These are phyloP conservation scores for Pelvicachromis taeniatus DNA, from an alignment of 2,113 vertebrate species.

Conservation along the genomic window DNA sequence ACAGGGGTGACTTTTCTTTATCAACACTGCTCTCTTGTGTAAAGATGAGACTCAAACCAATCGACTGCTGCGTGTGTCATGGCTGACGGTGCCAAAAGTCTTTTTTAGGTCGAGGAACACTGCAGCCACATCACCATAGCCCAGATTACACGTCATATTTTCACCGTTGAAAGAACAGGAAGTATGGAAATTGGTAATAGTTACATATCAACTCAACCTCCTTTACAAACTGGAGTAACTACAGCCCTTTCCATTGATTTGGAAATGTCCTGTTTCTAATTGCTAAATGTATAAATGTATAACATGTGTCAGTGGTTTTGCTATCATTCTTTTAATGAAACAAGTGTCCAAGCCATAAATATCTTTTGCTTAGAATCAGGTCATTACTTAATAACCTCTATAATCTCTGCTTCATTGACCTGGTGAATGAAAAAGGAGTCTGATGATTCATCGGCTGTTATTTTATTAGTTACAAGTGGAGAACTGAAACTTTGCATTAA, in stretches of 20 bases:
- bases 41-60: too few relatives aligned
- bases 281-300: not conserved
- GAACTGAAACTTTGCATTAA: not conserved
- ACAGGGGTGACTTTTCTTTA: too few relatives aligned
- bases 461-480: not conserved
- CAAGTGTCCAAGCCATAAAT: not conserved
- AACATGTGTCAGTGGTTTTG: not conserved
- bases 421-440: not conserved
- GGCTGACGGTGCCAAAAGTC: too few relatives aligned
- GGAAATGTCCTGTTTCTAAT: not conserved
- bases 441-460: not conserved
- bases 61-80: too few relatives aligned
- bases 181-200: not conserved
- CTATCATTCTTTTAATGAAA: not conserved
- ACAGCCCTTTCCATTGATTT: not conserved
- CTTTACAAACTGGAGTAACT: not conserved
- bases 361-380: not conserved
- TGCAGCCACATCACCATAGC: too few relatives aligned
- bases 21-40: too few relatives aligned
- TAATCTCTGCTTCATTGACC: not conserved
- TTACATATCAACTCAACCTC: not conserved
- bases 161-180: not conserved
- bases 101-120: too few relatives aligned
- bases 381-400: not conserved
- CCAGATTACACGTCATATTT: too few relatives aligned